Evolutionary conservation across 1,140 invertebrate genomes (phyloP), one percentile per base, ranked within the genome.

Genomic region (Doryteuthis pealeii): DNA sequence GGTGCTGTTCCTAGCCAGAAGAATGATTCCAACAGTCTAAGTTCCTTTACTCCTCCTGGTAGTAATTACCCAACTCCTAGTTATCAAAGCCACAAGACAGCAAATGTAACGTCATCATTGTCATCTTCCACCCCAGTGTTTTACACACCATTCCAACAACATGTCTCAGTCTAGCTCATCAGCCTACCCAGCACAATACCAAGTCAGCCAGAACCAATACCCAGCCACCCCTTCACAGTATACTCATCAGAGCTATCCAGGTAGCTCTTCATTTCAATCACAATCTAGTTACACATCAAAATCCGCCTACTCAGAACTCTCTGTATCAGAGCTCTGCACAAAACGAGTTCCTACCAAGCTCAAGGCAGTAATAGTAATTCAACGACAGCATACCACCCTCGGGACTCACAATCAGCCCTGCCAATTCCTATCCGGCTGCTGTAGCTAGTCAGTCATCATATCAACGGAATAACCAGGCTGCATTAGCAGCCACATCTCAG

Each of bases 191-290:
- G 70, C 40, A 31, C 80, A 78, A 68, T 82, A 76, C 67, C 79
- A 80, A 72, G 71, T 77, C 74, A 78, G 78, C 72, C 81, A 81
- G 72, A 82, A 77, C 68, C 82, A 82, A 75, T 84, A 79, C 75
- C 74, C 77, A n/a, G 58, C 76, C 73, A 77, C 80, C 71, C 79
- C 79, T 58, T 74, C 73, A 32, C 79, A 82, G 43, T 81, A 77
- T 72, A 78, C 71, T 54, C 76, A 76, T 54, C 73, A 68, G 66
- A 77, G 78, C 72, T 79, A 76, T 75, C 79, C 80, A 71, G 79
- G 79, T 75, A 77, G 80, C 45, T 76, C 79, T 49, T 76, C 79
- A 77, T 82, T 80, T 77, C 83, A 80, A 73, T 76, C 73, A 68
- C 80, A 81, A 72, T 74, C 78, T n/a, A 74, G 70, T 73, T 81